A percentile compares a stretch with the other conserved stretches of the same genome.
Conservation (phyloP, 2,888 invertebrate genomes). For the Frankliniella fusca region DNA sequence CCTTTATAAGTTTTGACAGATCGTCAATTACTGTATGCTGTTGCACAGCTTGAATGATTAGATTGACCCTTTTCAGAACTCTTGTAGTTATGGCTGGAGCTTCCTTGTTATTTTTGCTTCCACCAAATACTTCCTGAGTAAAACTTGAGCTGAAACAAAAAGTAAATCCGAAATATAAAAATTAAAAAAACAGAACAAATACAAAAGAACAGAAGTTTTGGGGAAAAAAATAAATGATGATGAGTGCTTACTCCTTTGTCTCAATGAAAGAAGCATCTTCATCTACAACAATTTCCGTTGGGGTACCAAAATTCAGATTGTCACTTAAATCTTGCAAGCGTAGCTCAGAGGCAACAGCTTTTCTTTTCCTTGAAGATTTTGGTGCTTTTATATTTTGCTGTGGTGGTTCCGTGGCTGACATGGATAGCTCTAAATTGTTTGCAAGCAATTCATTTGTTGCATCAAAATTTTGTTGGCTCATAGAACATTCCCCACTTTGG, state of each 20-base stretch:
- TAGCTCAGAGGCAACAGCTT: neutral
- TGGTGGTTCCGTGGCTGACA: neutral
- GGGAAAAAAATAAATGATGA: slow-evolving; percentile 1
- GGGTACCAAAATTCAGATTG: neutral
- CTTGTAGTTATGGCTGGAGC: slow-evolving; percentile 48
- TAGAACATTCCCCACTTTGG: neutral
- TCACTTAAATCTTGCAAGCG: neutral
- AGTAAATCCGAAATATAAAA: neutral
- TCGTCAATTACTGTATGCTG: slow-evolving; percentile 58
- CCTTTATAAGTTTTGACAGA: slow-evolving; percentile 50
- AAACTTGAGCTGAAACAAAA: slow-evolving; percentile 30
- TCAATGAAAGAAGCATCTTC: slow-evolving; percentile 27
- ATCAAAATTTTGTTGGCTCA: neutral
- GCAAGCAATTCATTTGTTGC: neutral
- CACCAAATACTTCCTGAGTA: slow-evolving; percentile 33
- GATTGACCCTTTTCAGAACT: slow-evolving; percentile 55
- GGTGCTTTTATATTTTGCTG: neutral
- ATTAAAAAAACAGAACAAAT: slow-evolving; percentile 29
- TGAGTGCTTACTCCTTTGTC: slow-evolving; percentile 28
- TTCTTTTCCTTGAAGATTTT: neutral
- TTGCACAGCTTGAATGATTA: slow-evolving; percentile 59
- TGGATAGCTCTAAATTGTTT: neutral
- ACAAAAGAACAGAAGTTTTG: neutral
- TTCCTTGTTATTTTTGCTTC: slow-evolving; percentile 39
- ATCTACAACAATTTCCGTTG: neutral